A percentile compares a stretch with the other conserved stretches of the same genome.
phyloP scores from a whole-genome alignment of 2,888 invertebrate species.

The Drosophila nr. medialis region DNA sequence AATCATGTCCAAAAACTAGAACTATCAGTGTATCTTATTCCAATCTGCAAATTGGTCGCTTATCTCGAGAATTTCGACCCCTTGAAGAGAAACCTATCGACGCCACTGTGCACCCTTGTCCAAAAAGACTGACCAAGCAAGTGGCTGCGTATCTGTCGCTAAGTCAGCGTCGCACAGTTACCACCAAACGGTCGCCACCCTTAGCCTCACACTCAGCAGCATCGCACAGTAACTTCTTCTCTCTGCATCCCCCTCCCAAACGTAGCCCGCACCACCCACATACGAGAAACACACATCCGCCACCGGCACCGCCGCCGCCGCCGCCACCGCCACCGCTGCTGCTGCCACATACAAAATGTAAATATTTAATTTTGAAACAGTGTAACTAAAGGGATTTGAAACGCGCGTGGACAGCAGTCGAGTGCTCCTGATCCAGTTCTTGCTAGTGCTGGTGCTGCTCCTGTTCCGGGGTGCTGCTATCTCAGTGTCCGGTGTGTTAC shows the following conservation, averaged over 20 bases:
- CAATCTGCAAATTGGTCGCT: not conserved
- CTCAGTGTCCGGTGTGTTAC: constrained; percentile 26
- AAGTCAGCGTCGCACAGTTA: constrained; percentile 26
- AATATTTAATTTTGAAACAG: constrained; percentile 83
- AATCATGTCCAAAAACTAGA: not conserved
- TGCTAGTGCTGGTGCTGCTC: constrained; percentile 5
- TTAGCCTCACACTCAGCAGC: constrained; percentile 8
- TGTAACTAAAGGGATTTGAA: constrained; percentile 82
- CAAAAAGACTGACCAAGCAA: constrained; percentile 21
- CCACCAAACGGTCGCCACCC: constrained; percentile 34
- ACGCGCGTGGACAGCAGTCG: constrained; percentile 70
- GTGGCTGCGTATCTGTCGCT: constrained; percentile 19
- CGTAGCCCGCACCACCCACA: constrained; percentile 9
- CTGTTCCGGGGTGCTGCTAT: constrained; percentile 12
- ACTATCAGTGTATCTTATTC: too few relatives aligned
- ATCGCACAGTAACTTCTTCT: not conserved
- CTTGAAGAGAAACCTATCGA: not conserved
- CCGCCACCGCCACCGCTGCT: constrained; percentile 9
- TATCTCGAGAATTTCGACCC: not conserved
- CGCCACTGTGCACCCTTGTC: constrained; percentile 26
- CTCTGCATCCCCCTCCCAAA: not conserved
- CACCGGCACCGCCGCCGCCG: not conserved
- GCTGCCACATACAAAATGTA: constrained; percentile 72
- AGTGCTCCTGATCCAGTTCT: constrained; percentile 14
- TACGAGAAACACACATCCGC: constrained; percentile 16